A percentile compares a stretch with the other conserved stretches of the same genome.
Conservation (phyloP, 2,113 vertebrate species). For the cattle (Bos taurus) region DNA sequence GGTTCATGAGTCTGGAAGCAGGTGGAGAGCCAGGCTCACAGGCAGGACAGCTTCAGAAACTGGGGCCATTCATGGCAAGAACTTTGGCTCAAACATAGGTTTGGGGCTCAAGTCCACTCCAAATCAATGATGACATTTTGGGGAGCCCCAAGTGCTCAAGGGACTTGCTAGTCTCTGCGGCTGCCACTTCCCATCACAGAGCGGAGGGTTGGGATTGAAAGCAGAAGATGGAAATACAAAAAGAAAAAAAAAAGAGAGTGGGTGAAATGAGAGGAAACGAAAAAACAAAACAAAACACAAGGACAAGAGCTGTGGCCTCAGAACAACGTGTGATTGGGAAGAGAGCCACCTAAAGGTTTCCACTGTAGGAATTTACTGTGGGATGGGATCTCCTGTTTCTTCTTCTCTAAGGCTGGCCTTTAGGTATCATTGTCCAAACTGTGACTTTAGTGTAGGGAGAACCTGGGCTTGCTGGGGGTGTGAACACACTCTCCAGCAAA, state of each 20-base stretch:
- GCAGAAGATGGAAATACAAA: not conserved
- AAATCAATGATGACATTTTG: not conserved
- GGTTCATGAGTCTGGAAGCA: not conserved
- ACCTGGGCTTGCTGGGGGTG: fast-evolving
- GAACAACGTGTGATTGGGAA: not conserved
- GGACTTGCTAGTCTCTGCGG: too few relatives aligned
- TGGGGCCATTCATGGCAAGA: not conserved
- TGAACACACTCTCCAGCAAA: not conserved
- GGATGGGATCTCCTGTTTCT: not conserved
- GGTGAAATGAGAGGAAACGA: not conserved
- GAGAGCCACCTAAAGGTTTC: not conserved
- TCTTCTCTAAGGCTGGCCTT: not conserved
- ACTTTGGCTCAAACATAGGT: not conserved
- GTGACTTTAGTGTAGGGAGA: not conserved
- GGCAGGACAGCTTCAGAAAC: not conserved
- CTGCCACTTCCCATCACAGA: too few relatives aligned
- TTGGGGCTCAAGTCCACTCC: not conserved
- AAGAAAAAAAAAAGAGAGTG: not conserved
- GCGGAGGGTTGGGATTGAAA: not conserved
- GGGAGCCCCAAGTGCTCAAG: not conserved
- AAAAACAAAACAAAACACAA: not conserved
- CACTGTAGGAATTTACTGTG: fast-evolving
- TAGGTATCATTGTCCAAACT: not conserved
- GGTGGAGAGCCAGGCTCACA: not conserved
- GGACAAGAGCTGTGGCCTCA: not conserved